These are phyloP conservation scores for Enteromius unitaeniatus DNA, from an alignment of 2,797 vertebrate genomes.

Conservation along the genomic window DNA sequence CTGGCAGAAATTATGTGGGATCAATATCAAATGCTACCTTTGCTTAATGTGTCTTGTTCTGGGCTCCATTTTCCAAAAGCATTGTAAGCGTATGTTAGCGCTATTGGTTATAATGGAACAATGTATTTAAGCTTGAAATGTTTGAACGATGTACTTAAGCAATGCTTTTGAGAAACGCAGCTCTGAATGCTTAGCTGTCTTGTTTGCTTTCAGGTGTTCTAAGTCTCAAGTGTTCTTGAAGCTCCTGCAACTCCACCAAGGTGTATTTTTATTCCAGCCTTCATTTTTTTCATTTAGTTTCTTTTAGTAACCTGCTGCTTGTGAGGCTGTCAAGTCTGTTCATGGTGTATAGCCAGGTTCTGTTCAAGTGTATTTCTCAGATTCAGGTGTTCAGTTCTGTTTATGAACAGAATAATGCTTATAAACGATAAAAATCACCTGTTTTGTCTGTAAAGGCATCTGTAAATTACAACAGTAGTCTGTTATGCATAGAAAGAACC, in stretches of 20 bases:
- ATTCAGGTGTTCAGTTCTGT: background rate
- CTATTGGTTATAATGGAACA: background rate
- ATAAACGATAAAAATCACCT: background rate
- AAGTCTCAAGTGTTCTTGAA: background rate
- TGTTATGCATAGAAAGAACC: background rate
- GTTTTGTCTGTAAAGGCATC: background rate
- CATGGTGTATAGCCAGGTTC: background rate
- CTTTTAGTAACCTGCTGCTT: background rate
- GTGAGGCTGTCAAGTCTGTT: background rate
- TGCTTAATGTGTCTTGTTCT: background rate
- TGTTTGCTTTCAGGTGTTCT: background rate
- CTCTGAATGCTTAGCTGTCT: background rate
- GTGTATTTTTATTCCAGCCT: background rate
- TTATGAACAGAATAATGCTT: background rate
- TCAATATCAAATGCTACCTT: background rate
- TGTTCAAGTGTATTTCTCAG: background rate
- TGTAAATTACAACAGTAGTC: background rate
- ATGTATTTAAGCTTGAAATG: no score
- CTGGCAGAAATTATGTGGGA: no score
- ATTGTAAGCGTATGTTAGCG: background rate
- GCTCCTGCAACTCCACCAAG: background rate
- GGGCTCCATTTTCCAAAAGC: background rate
- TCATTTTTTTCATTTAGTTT: background rate
- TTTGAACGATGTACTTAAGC: background rate
- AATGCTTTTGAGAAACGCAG: background rate